Percentiles rank a stretch among this genome's conserved stretches.
Evolutionary conservation across 2,888 invertebrate genomes (phyloP).

Genomic region (Drosophila tripunctata): DNA sequence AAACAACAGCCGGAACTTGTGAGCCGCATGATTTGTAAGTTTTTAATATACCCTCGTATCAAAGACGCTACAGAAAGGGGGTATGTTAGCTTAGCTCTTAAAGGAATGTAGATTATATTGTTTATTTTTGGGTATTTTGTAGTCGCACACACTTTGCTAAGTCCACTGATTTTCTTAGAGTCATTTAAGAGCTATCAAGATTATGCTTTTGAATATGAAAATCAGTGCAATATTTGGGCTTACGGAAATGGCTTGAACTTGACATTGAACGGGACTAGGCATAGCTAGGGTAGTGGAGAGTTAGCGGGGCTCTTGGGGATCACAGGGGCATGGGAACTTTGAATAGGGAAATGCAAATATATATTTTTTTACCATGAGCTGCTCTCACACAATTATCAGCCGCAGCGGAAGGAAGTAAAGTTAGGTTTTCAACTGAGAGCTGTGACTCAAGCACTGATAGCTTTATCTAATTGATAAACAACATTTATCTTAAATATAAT

Average conservation of each 20-base stretch:
- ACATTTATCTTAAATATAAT: background rate
- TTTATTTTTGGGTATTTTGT: background rate
- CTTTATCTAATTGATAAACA: constrained; percentile 12
- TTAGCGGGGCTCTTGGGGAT: background rate
- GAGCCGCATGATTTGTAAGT: constrained; percentile 71
- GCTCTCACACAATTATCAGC: constrained; percentile 37
- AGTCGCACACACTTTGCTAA: background rate
- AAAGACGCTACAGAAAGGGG: background rate
- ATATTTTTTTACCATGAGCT: constrained; percentile 32
- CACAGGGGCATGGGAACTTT: background rate
- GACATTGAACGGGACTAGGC: constrained; percentile 53
- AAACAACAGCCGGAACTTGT: constrained; percentile 66
- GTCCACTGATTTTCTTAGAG: background rate
- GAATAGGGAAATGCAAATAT: constrained; percentile 72
- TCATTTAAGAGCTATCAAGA: constrained; percentile 41
- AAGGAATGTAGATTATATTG: background rate
- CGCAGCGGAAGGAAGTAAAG: constrained; percentile 61
- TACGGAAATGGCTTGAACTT: constrained; percentile 69
- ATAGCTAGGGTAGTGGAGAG: background rate
- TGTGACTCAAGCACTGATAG: constrained; percentile 11
- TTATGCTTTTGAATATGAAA: constrained; percentile 30
- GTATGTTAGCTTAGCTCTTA: background rate
- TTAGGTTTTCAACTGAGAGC: constrained; percentile 9
- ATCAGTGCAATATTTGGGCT: constrained; percentile 47
- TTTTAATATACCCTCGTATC: constrained; percentile 28